Evolutionary conservation across 1,140 invertebrate species (phyloP), one percentile per base, ranked within the genome.

Genomic region (Pygmarrhopalites habei): DNA sequence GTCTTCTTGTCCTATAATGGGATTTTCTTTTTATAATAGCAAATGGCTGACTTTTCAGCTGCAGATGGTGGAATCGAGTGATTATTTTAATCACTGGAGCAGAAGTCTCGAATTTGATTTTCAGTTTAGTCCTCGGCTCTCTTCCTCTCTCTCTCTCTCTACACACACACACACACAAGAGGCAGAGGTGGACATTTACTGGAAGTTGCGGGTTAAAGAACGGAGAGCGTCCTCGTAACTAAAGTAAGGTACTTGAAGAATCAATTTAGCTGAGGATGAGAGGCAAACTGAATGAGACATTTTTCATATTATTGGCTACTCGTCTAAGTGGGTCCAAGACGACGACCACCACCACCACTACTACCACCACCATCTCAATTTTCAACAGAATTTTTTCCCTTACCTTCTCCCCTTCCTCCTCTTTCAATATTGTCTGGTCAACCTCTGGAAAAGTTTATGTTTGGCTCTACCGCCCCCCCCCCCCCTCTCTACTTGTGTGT

Each of bases 181-280:
- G 15, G 7, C 7, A 39, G 53, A 39, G 28, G 15, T 56, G 53
- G 53, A 56, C 29, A 56, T 35, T 41, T 41, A 39, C 53, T 7
- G 35, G 4, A 41, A 56, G 30, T 41, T 56, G 2, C 30, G 17
- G n/a, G 44, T 7, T 5, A 26, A 43, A 62, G 53, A 25, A 29
- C 29, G 60, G 28, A 62, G 30, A 57, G 60, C 47, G 49, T 21
- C 19, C 53, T 39, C 39, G n/a, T n/a, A n/a, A n/a, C n/a, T n/a
- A n/a, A n/a, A n/a, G n/a, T n/a, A n/a, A 39, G 49, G 57, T 51
- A 67, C 65, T 67, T 67, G 61, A 67, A 57, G 57, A 67, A 60
- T 67, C 65, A 67, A 67, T 67, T 67, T 67, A 58, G 65, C 58
- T 64, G 56, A 47, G 47, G 62, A 67, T 67, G 51, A 61, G 65